phyloP scores from a whole-genome alignment of 2,113 vertebrate genomes.

The Prionailurus bengalensis region DNA sequence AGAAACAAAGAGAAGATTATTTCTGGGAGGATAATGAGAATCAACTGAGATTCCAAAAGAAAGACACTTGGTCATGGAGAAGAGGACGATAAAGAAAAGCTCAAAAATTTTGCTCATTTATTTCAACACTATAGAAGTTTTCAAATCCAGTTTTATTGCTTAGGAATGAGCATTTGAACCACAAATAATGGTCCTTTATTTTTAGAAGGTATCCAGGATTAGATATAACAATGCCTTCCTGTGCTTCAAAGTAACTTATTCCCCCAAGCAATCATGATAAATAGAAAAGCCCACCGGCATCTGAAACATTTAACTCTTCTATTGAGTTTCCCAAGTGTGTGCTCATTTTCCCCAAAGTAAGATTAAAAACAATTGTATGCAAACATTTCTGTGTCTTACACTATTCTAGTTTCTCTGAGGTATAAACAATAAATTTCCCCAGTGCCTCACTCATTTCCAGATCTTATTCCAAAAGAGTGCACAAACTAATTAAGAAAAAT shows the following conservation, averaged over 20 bases:
- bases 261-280: not conserved
- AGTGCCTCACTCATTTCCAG: conserved; percentile 13
- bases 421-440: conserved; percentile 34
- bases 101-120: not conserved
- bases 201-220: not conserved
- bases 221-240: not conserved
- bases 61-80: not conserved
- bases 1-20: not conserved
- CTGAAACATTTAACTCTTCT: conserved; percentile 28
- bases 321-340: not conserved
- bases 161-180: not conserved
- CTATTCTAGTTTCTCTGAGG: not conserved
- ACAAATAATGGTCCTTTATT: conserved; percentile 36
- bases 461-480: not conserved
- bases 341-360: conserved; percentile 10
- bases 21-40: not conserved
- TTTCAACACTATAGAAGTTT: conserved; percentile 15
- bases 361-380: conserved; percentile 40
- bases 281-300: not conserved
- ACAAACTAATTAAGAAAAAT: conserved; percentile 55
- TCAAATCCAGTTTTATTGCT: conserved; percentile 29
- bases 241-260: conserved; percentile 36
- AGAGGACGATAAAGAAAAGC: not conserved
- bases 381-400: not conserved
- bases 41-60: not conserved